phyloP scores from a whole-genome alignment of 2,797 vertebrate genomes.

The Phalloptychus januarius region DNA sequence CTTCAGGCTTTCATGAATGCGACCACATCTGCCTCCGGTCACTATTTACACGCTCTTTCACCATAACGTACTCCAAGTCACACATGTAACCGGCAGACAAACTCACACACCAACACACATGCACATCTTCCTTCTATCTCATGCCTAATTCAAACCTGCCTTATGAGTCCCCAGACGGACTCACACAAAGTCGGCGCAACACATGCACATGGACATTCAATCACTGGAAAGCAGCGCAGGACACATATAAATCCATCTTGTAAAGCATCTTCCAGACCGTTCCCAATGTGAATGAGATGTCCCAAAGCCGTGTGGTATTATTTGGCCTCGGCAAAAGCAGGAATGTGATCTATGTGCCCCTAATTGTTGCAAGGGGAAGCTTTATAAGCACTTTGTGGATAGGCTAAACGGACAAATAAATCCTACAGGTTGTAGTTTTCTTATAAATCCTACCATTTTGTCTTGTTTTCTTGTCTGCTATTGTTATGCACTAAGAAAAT shows the following conservation, averaged over 20 bases:
- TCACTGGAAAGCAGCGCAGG: slow-evolving; percentile 68
- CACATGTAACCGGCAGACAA: slow-evolving; percentile 32
- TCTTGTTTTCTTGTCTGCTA: slow-evolving; percentile 35
- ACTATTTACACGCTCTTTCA: slow-evolving; percentile 77
- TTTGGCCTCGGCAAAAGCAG: slow-evolving; percentile 60
- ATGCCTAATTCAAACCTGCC: slow-evolving; percentile 80
- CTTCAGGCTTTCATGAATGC: slow-evolving; percentile 66
- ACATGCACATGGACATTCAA: slow-evolving; percentile 81
- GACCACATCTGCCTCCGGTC: slow-evolving; percentile 78
- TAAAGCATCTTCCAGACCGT: slow-evolving; percentile 73
- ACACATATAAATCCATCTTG: slow-evolving; percentile 76
- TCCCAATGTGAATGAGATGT: slow-evolving; percentile 77
- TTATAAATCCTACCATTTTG: slow-evolving; percentile 54
- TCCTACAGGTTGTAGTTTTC: slow-evolving; percentile 46
- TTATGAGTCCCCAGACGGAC: slow-evolving; percentile 79
- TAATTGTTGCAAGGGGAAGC: slow-evolving; percentile 70
- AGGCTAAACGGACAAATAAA: slow-evolving; percentile 67
- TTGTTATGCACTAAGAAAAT: slow-evolving; percentile 3
- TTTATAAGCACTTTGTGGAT: slow-evolving; percentile 66
- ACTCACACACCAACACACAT: slow-evolving; percentile 32
- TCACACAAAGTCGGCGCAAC: slow-evolving; percentile 67
- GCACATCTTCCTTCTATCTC: slow-evolving; percentile 60
- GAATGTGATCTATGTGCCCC: slow-evolving; percentile 71
- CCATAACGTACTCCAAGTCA: slow-evolving; percentile 71
- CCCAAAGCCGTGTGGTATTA: slow-evolving; percentile 65